Evolutionary conservation across 2,113 vertebrate genomes (phyloP).

Genomic region (Hyperopisus bebe): DNA sequence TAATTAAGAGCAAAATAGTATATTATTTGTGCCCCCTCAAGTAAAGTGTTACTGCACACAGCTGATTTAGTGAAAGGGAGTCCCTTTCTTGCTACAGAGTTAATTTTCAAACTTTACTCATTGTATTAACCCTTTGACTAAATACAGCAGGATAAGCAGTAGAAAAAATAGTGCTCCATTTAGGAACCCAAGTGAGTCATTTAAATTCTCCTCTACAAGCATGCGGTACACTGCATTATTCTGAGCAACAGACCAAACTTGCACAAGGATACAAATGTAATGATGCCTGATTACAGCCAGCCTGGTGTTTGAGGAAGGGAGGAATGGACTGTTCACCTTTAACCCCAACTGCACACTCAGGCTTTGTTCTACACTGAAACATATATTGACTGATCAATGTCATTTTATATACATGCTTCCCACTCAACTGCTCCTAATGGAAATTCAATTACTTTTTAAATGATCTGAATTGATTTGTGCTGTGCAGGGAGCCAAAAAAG

Average conservation of each 20-base stretch:
- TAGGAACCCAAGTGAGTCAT: background rate
- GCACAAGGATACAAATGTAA: background rate
- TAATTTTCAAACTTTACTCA: background rate
- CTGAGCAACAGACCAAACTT: background rate
- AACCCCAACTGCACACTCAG: background rate
- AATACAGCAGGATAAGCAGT: background rate
- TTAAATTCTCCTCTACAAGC: background rate
- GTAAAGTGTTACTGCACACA: background rate
- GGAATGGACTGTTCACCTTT: background rate
- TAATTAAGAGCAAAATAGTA: background rate
- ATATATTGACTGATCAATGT: slow-evolving; percentile 8
- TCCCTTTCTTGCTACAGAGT: background rate
- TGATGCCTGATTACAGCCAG: background rate
- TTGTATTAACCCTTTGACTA: background rate
- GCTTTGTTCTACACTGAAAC: background rate
- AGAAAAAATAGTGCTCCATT: background rate
- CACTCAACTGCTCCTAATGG: slow-evolving; percentile 14
- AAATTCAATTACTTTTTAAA: slow-evolving; percentile 16
- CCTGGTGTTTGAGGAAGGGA: background rate
- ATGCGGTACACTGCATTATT: background rate
- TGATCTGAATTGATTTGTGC: slow-evolving; percentile 18
- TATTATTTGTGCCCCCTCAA: background rate
- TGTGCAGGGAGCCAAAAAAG: background rate
- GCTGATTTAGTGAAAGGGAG: background rate
- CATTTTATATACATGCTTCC: background rate